Conservation (phyloP, 2,113 vertebrate genomes). For the Cranoglanis bouderius region DNA sequence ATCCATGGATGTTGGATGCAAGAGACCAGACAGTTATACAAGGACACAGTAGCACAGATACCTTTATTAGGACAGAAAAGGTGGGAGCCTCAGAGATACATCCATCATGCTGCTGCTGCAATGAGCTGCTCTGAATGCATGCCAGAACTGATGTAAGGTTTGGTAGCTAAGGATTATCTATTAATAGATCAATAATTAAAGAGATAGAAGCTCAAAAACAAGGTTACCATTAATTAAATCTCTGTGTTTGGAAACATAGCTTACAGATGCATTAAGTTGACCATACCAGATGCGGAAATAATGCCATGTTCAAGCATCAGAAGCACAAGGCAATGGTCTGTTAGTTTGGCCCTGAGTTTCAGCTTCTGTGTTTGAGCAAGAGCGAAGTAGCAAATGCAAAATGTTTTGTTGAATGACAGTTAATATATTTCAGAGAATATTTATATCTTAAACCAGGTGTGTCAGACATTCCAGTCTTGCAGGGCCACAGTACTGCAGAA, state of each 20-base stretch:
- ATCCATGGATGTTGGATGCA: neutral
- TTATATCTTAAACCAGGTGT: neutral
- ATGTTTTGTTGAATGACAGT: neutral
- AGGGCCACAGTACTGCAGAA: neutral
- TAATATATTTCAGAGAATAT: neutral
- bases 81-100: neutral
- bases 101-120: slow-evolving; percentile 2
- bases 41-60: neutral
- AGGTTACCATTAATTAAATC: neutral
- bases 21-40: neutral
- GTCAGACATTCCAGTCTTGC: neutral
- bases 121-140: slow-evolving; percentile 41
- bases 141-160: slow-evolving; percentile 36
- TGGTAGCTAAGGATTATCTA: neutral
- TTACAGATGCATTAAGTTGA: neutral
- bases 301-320: neutral
- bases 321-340: neutral
- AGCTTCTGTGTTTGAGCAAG: neutral
- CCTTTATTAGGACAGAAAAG: neutral
- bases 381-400: neutral
- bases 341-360: neutral
- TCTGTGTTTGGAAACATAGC: neutral
- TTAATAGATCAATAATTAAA: neutral
- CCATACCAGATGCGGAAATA: neutral
- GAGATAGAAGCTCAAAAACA: neutral